Evolutionary conservation across 1,140 invertebrate genomes (phyloP).

Genomic region (Dendroctonus valens): DNA sequence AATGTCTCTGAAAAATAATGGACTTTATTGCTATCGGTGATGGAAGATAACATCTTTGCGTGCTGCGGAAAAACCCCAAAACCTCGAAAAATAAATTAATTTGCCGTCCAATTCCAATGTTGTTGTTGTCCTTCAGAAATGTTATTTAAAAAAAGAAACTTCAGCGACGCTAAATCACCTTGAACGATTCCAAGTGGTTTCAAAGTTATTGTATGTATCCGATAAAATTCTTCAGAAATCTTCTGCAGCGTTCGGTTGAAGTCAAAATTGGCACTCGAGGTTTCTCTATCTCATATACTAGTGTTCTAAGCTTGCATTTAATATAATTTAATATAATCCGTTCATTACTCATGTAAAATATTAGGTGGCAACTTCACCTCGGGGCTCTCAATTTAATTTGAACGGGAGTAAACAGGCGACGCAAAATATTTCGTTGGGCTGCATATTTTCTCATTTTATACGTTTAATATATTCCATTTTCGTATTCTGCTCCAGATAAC

Average conservation of each 20-base stretch:
- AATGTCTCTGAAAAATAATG: too few relatives aligned
- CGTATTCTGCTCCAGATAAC: conserved; percentile 31
- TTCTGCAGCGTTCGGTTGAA: background rate
- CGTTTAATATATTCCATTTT: conserved; percentile 36
- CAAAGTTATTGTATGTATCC: too few relatives aligned
- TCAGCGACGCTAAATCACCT: too few relatives aligned
- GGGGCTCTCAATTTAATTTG: conserved; percentile 12
- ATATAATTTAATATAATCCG: background rate
- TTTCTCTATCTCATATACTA: background rate
- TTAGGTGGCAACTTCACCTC: background rate
- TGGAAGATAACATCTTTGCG: too few relatives aligned
- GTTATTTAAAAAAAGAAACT: too few relatives aligned
- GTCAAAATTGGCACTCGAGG: background rate
- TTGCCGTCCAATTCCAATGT: too few relatives aligned
- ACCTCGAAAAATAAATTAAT: too few relatives aligned
- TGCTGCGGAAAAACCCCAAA: too few relatives aligned
- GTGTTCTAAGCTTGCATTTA: background rate
- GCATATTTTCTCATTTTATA: conserved; percentile 28
- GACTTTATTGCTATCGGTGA: too few relatives aligned
- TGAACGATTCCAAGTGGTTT: too few relatives aligned
- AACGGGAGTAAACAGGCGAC: conserved; percentile 19
- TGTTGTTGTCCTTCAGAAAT: too few relatives aligned
- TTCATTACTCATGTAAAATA: background rate
- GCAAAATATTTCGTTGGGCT: conserved; percentile 17
- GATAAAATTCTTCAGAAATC: too few relatives aligned